phyloP scores from a whole-genome alignment of 2,113 vertebrate species.

The Acanthochromis polyacanthus region DNA sequence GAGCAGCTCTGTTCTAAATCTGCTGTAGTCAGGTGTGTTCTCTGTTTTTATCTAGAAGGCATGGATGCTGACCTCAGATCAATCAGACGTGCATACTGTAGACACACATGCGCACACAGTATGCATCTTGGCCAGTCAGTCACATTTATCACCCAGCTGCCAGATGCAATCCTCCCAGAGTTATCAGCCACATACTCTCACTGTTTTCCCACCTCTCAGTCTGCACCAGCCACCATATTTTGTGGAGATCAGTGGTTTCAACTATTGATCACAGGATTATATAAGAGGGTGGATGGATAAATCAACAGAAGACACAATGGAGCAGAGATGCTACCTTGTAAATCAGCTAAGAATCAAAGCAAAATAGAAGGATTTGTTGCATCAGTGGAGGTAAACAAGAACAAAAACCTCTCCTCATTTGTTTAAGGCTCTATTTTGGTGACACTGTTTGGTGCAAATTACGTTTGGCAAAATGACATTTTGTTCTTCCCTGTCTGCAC shows the following conservation, averaged over 20 bases:
- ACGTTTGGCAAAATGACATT: neutral
- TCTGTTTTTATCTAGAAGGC: slow-evolving; percentile 78
- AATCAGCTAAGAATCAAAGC: slow-evolving; percentile 7
- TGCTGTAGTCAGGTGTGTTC: slow-evolving; percentile 87
- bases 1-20: slow-evolving; percentile 83
- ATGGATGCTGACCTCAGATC: slow-evolving; percentile 76
- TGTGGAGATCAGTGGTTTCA: slow-evolving; percentile 16
- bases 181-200: slow-evolving; percentile 39
- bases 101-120: slow-evolving; percentile 36
- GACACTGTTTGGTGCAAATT: slow-evolving; percentile 6
- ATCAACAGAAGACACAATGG: slow-evolving; percentile 16
- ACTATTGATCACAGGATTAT: slow-evolving; percentile 3
- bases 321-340: slow-evolving; percentile 1
- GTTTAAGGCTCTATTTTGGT: slow-evolving; percentile 31
- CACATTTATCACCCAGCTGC: slow-evolving; percentile 60
- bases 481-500: neutral
- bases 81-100: slow-evolving; percentile 52
- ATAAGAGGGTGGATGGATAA: slow-evolving; percentile 13
- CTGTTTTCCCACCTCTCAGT: slow-evolving; percentile 53
- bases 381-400: slow-evolving; percentile 16
- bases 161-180: slow-evolving; percentile 47
- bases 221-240: slow-evolving; percentile 38
- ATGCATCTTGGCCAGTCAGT: slow-evolving; percentile 55
- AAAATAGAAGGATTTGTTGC: slow-evolving; percentile 1
- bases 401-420: neutral